A percentile compares a stretch with the other conserved stretches of the same genome.
These are phyloP conservation scores for Syngnathus acus DNA, from an alignment of 2,797 vertebrate genomes.

Conservation along the genomic window DNA sequence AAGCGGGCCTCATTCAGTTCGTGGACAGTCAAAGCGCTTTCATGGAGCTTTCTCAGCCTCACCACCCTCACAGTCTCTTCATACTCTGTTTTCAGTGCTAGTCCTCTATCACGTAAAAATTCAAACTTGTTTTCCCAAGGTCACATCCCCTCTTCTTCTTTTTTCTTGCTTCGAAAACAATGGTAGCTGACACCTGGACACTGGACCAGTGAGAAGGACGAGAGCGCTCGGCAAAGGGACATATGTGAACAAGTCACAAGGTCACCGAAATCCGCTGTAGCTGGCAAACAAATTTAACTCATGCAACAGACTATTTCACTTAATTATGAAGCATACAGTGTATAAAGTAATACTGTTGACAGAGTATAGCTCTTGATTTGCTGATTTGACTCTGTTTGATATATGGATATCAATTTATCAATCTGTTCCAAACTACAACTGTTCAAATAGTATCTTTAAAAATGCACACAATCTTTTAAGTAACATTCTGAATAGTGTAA, in stretches of 20 bases:
- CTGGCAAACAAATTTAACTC: background rate
- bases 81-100: constrained; percentile 25
- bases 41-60: constrained; percentile 39
- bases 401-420: too few relatives aligned
- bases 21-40: constrained; percentile 52
- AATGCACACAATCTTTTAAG: background rate
- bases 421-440: background rate
- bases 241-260: background rate
- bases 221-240: background rate
- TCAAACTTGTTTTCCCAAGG: constrained; percentile 6
- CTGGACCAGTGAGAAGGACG: background rate
- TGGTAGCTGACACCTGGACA: background rate
- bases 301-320: background rate
- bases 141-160: background rate
- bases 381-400: too few relatives aligned
- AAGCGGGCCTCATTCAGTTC: constrained; percentile 42
- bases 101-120: constrained; percentile 21
- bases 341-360: background rate
- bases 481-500: background rate
- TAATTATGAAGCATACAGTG: background rate
- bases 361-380: background rate
- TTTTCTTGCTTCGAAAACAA: background rate
- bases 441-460: background rate
- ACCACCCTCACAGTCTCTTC: constrained; percentile 17
- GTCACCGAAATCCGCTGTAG: background rate